phyloP scores from a whole-genome alignment of 1,140 invertebrate species.

The Bombus affinis region DNA sequence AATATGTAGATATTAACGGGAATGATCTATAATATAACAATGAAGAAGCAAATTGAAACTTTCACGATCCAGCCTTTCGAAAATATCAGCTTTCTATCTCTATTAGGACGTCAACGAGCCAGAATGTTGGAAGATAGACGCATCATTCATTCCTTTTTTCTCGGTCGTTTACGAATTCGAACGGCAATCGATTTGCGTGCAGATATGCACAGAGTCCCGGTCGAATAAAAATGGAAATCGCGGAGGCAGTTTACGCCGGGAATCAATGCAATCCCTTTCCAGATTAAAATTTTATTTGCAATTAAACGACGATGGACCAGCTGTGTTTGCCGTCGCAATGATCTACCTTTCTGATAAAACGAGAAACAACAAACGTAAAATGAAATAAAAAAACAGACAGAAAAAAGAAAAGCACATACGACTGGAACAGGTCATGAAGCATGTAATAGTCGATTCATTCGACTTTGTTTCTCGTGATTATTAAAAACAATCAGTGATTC shows the following conservation, averaged over 20 bases:
- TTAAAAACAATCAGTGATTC: neutral
- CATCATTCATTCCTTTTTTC: neutral
- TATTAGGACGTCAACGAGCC: neutral
- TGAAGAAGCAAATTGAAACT: neutral
- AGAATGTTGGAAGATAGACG: neutral
- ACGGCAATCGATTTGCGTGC: constrained; percentile 17
- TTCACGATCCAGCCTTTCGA: neutral
- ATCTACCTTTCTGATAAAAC: neutral
- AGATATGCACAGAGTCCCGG: constrained; percentile 1
- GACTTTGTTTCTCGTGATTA: neutral
- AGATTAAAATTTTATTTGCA: constrained; percentile 50
- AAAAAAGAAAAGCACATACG: neutral
- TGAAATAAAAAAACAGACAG: neutral
- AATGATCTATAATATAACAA: neutral
- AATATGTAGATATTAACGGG: too few relatives aligned
- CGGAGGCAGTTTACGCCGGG: constrained; percentile 37
- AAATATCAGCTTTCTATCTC: neutral
- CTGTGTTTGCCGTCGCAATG: neutral
- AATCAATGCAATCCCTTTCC: constrained; percentile 23
- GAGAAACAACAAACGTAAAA: neutral
- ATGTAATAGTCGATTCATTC: neutral
- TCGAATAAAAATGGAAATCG: constrained; percentile 47
- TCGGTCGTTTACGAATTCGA: constrained; percentile 3
- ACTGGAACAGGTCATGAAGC: neutral
- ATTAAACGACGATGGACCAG: constrained; percentile 24